Conservation (phyloP, 2,113 vertebrate species). For the Amphiprion percula region DNA sequence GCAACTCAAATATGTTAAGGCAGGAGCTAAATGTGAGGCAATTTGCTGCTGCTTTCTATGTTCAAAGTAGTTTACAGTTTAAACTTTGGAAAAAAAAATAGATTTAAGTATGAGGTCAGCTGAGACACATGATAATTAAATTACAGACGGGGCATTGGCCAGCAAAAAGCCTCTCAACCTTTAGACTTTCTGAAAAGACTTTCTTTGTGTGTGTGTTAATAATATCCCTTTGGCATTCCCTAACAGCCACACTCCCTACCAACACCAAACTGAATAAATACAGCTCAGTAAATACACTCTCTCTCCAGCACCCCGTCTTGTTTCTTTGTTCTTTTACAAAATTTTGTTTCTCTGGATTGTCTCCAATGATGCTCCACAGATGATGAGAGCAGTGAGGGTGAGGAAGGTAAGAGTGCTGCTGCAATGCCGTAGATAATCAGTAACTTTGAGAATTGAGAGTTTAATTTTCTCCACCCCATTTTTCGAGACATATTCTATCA, state of each 20-base stretch:
- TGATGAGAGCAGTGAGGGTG: constrained; percentile 82
- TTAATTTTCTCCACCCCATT: constrained; percentile 4
- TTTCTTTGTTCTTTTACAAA: constrained; percentile 24
- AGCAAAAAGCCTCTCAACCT: too few species aligned
- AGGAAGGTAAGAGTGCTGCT: constrained; percentile 88
- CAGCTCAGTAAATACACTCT: neutral
- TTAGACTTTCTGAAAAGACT: too few species aligned
- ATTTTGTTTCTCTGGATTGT: constrained; percentile 62
- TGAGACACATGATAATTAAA: too few species aligned
- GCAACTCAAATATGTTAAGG: too few species aligned
- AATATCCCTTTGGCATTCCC: too few species aligned
- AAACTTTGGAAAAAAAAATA: too few species aligned
- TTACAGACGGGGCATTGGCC: too few species aligned
- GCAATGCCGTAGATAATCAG: constrained; percentile 12
- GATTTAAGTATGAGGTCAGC: too few species aligned
- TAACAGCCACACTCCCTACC: neutral
- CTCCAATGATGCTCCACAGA: constrained; percentile 77
- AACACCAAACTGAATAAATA: neutral
- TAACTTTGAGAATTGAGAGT: neutral
- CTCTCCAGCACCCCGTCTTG: constrained; percentile 12
- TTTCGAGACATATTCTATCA: neutral
- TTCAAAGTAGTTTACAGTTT: too few species aligned
- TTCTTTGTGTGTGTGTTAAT: too few species aligned
- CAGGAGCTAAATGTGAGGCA: too few species aligned
- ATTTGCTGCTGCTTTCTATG: too few species aligned